Percentiles rank a stretch among this genome's conserved stretches.
Evolutionary conservation across 23 tunicate genomes (phyloP).

Genomic region (Styela clava): DNA sequence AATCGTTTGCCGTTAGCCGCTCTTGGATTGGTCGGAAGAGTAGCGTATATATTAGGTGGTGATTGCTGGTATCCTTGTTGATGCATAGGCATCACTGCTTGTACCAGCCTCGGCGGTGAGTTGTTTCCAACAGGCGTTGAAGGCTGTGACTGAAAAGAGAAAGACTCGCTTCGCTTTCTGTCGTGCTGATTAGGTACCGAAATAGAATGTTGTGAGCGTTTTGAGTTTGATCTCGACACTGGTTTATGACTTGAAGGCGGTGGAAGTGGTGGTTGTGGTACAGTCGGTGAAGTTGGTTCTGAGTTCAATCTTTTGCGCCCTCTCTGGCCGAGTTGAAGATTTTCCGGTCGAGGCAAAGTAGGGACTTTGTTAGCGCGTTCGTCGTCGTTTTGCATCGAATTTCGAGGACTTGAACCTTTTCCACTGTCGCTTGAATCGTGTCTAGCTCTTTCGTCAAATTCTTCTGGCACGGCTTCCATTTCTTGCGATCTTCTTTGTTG

Average conservation of each 20-base stretch:
- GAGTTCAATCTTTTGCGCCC: slow-evolving; percentile 30
- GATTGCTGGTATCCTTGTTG: slow-evolving; percentile 1
- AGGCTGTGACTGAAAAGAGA: slow-evolving; percentile 46
- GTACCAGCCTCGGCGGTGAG: slow-evolving; percentile 8
- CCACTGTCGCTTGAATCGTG: slow-evolving; percentile 81
- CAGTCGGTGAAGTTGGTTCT: slow-evolving; percentile 9
- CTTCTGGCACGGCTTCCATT: slow-evolving; percentile 19
- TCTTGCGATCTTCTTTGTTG: slow-evolving; percentile 24
- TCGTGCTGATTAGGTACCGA: not conserved
- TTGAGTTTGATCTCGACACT: slow-evolving; percentile 17
- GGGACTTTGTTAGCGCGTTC: slow-evolving; percentile 31
- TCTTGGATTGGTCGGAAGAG: slow-evolving; percentile 32
- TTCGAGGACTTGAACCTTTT: slow-evolving; percentile 85
- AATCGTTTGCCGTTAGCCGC: not conserved
- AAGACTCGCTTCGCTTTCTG: slow-evolving; percentile 18
- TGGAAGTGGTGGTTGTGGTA: slow-evolving; percentile 2
- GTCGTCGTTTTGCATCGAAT: slow-evolving; percentile 55
- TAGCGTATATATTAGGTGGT: slow-evolving; percentile 34
- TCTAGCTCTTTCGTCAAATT: slow-evolving; percentile 35
- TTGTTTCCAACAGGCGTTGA: slow-evolving; percentile 44
- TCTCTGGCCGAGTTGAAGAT: slow-evolving; percentile 9
- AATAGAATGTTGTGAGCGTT: not conserved
- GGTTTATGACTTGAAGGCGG: slow-evolving; percentile 19
- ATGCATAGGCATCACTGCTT: slow-evolving; percentile 16
- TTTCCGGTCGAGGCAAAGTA: slow-evolving; percentile 6